Conservation (phyloP, 2,113 vertebrate species). For the Dryoscopus gambensis region DNA sequence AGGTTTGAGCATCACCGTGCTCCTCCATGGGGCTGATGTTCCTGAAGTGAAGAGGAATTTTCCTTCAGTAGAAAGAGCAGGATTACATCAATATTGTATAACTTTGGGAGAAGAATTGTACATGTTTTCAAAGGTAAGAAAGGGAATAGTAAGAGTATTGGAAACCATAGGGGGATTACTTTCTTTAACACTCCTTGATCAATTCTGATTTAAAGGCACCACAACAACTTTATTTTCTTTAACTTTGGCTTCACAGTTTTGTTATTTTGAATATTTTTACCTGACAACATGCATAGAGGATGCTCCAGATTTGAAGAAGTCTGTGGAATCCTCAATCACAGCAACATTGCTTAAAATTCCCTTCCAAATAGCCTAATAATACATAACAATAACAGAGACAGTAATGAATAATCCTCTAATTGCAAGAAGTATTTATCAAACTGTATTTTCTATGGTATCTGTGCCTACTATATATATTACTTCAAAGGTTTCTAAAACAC, state of each 20-base stretch:
- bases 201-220: neutral
- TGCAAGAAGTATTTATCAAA: neutral
- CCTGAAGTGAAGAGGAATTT: neutral
- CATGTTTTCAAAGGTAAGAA: neutral
- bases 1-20: neutral
- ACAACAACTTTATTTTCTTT: neutral
- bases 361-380: constrained; percentile 77
- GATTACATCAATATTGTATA: neutral
- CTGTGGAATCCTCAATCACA: constrained; percentile 77
- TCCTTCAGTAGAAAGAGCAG: neutral
- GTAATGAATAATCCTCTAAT: neutral
- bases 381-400: neutral
- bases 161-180: neutral
- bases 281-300: constrained; percentile 85
- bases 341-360: constrained; percentile 79
- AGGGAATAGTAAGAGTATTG: neutral
- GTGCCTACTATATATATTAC: neutral
- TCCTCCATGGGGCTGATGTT: neutral
- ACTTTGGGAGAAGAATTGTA: neutral
- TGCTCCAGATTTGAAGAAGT: constrained; percentile 86
- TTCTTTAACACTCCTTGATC: neutral
- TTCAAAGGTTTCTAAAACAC: neutral
- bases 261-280: constrained; percentile 49
- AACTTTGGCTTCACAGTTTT: neutral
- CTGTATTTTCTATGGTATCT: neutral